Evolutionary conservation across 1,140 invertebrate species (phyloP).

Genomic region (Trachymyrmex cornetzi): DNA sequence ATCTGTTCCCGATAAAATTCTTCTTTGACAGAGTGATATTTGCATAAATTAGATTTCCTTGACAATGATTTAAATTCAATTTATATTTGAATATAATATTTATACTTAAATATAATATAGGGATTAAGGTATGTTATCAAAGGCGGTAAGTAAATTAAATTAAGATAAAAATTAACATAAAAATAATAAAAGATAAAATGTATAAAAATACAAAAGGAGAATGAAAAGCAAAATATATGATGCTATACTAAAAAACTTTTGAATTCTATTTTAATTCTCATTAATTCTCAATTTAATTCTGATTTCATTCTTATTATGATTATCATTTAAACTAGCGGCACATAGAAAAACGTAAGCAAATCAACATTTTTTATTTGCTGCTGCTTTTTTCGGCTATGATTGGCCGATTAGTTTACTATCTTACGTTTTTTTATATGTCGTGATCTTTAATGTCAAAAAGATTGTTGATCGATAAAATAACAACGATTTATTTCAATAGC

Average conservation of each 20-base stretch:
- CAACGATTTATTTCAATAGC: not conserved
- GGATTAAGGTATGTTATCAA: not conserved
- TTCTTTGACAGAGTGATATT: not conserved
- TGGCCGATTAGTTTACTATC: no score
- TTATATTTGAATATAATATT: no score
- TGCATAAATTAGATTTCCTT: not conserved
- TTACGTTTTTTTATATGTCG: no score
- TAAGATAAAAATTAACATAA: not conserved
- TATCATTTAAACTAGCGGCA: no score
- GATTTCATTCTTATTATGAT: no score
- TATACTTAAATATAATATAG: no score
- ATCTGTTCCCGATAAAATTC: no score
- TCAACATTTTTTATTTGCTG: no score
- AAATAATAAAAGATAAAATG: conserved; percentile 1
- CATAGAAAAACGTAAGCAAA: no score
- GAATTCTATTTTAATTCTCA: not conserved
- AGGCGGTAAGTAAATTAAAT: not conserved
- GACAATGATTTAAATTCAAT: not conserved
- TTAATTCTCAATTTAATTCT: not conserved
- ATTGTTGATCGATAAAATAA: not conserved
- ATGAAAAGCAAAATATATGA: not conserved
- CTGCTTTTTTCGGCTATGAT: no score
- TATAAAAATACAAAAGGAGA: not conserved
- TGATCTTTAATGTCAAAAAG: no score
- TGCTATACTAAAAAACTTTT: not conserved